Conservation (phyloP, 2,113 vertebrate genomes). For the Proterorhinus semilunaris region DNA sequence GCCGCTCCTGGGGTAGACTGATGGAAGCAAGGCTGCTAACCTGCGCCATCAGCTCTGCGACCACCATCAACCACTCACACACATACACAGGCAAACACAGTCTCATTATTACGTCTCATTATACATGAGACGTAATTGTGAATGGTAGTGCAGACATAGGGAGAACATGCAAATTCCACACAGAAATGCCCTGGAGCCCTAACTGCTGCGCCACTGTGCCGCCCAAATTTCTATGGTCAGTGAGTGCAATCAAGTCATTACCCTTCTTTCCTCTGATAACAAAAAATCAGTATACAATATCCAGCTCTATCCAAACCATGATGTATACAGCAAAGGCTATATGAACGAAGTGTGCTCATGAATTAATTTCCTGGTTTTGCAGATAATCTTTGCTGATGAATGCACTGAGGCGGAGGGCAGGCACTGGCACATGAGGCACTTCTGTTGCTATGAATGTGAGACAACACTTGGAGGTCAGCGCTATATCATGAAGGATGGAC, state of each 20-base stretch:
- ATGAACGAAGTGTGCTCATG: constrained; percentile 19
- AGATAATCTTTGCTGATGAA: constrained; percentile 98
- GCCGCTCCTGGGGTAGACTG: too few relatives aligned
- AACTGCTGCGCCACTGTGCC: too few relatives aligned
- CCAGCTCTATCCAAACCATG: not conserved
- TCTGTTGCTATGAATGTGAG: constrained; percentile 96
- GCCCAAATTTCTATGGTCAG: not conserved
- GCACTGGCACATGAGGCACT: constrained; percentile 99
- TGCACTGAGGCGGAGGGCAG: constrained; percentile 97
- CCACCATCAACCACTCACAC: too few relatives aligned
- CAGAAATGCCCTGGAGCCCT: too few relatives aligned
- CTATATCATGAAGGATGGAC: constrained; percentile 98
- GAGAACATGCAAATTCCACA: too few relatives aligned
- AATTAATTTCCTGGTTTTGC: constrained; percentile 31
- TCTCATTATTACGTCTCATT: too few relatives aligned
- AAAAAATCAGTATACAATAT: not conserved
- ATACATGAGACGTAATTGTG: too few relatives aligned
- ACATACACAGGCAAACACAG: too few relatives aligned
- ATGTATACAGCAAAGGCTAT: not conserved
- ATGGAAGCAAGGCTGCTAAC: too few relatives aligned
- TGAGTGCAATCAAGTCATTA: not conserved
- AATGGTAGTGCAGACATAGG: too few relatives aligned
- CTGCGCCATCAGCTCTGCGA: too few relatives aligned
- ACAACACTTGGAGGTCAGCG: constrained; percentile 92
- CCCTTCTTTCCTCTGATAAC: not conserved